Conservation (phyloP, 2,888 invertebrate genomes). For the Pachymerium ferrugineum region DNA sequence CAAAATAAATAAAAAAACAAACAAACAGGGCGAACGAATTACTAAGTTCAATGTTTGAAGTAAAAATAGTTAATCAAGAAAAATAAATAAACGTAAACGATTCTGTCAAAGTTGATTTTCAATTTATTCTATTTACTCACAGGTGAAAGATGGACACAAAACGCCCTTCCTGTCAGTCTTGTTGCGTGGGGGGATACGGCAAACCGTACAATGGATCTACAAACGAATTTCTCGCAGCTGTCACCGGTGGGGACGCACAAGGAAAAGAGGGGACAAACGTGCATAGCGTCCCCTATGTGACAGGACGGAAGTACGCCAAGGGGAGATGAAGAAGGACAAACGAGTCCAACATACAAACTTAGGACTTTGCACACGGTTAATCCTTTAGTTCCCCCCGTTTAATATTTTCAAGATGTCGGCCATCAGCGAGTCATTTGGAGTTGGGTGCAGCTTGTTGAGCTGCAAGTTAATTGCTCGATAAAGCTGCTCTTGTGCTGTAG, state of each 20-base stretch:
- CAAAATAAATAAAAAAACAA: neutral
- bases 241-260: slow-evolving; percentile 23
- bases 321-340: neutral
- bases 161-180: slow-evolving; percentile 18
- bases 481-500: slow-evolving; percentile 32
- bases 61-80: neutral
- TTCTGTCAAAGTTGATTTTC: neutral
- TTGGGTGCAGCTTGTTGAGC: slow-evolving; percentile 18
- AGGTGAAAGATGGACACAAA: slow-evolving; percentile 5
- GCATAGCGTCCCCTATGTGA: neutral
- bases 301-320: neutral
- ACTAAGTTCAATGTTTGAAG: too few relatives aligned
- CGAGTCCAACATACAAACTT: neutral
- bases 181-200: slow-evolving; percentile 25
- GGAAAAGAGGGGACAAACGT: slow-evolving; percentile 1
- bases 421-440: slow-evolving; percentile 3
- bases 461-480: slow-evolving; percentile 36
- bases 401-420: slow-evolving; percentile 2
- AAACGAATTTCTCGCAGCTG: slow-evolving; percentile 24
- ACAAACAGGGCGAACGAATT: too few relatives aligned
- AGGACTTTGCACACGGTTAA: neutral
- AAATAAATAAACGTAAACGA: neutral
- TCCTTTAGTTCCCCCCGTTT: neutral
- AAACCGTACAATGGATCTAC: slow-evolving; percentile 11
- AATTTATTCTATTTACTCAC: slow-evolving; percentile 11